A percentile compares a stretch with the other conserved stretches of the same genome.
These are phyloP conservation scores for Artibeus jamaicensis DNA, from an alignment of 2,797 vertebrate species.

Conservation along the genomic window DNA sequence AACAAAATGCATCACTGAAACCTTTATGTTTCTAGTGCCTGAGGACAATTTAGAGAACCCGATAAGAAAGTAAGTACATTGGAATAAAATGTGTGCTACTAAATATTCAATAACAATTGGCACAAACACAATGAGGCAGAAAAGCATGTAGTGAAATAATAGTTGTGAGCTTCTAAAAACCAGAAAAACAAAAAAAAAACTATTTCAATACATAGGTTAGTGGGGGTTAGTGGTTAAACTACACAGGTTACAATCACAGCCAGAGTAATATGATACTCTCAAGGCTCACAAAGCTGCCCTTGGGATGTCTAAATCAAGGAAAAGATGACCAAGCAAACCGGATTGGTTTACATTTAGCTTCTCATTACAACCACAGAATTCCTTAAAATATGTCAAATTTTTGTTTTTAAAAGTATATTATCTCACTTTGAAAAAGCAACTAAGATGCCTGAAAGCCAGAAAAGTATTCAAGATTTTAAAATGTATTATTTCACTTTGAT, in stretches of 20 bases:
- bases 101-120: slow-evolving; percentile 45
- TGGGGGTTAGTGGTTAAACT: neutral
- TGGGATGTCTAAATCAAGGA: slow-evolving; percentile 33
- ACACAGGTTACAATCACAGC: neutral
- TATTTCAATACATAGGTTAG: neutral
- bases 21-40: neutral
- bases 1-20: neutral
- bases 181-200: neutral
- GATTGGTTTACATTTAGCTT: slow-evolving; percentile 43
- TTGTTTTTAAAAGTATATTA: slow-evolving; percentile 6
- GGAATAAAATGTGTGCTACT: slow-evolving; percentile 19
- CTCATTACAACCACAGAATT: neutral
- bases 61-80: slow-evolving; percentile 14
- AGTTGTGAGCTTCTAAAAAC: neutral
- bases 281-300: neutral
- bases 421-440: neutral
- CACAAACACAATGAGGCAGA: slow-evolving; percentile 5
- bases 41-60: slow-evolving; percentile 17
- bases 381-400: neutral
- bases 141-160: neutral
- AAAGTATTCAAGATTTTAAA: neutral
- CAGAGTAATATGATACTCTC: neutral
- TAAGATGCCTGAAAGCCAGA: neutral
- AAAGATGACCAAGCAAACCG: neutral
- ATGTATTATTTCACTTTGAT: slow-evolving; percentile 11